Evolutionary conservation across 2,113 vertebrate genomes (phyloP).

Genomic region (Bujurquina vittata): DNA sequence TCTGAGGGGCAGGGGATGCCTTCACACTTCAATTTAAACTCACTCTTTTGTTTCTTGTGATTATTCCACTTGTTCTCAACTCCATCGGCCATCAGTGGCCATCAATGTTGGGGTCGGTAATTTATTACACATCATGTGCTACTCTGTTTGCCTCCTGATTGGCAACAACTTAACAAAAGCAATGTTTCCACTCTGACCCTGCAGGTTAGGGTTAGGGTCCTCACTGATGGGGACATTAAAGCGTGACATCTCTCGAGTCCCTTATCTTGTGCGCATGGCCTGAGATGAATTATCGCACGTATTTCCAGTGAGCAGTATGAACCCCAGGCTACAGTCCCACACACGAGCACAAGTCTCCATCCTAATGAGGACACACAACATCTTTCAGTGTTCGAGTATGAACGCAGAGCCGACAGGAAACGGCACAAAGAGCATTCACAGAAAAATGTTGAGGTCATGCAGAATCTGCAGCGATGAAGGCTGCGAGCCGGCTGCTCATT

Average conservation of each 20-base stretch:
- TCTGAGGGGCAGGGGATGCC: too few relatives aligned
- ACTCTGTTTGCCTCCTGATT: neutral
- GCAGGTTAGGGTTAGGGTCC: neutral
- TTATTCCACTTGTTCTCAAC: neutral
- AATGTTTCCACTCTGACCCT: neutral
- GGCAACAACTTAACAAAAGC: neutral
- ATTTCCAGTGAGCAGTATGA: neutral
- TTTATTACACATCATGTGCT: neutral
- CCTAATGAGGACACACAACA: neutral
- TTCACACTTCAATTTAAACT: slow-evolving; percentile 1
- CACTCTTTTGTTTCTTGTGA: neutral
- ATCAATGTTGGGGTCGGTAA: neutral
- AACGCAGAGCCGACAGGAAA: neutral
- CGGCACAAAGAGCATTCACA: neutral
- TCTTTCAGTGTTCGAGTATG: neutral
- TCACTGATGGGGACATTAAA: neutral
- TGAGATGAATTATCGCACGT: neutral
- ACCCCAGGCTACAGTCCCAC: neutral
- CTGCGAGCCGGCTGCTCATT: neutral
- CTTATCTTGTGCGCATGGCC: neutral
- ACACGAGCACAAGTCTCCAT: neutral
- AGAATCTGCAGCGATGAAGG: neutral
- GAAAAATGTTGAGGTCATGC: neutral
- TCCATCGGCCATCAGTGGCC: neutral
- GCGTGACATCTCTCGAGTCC: neutral